Evolutionary conservation across 2,113 vertebrate genomes (phyloP).

Genomic region (Cercopithecus mona): DNA sequence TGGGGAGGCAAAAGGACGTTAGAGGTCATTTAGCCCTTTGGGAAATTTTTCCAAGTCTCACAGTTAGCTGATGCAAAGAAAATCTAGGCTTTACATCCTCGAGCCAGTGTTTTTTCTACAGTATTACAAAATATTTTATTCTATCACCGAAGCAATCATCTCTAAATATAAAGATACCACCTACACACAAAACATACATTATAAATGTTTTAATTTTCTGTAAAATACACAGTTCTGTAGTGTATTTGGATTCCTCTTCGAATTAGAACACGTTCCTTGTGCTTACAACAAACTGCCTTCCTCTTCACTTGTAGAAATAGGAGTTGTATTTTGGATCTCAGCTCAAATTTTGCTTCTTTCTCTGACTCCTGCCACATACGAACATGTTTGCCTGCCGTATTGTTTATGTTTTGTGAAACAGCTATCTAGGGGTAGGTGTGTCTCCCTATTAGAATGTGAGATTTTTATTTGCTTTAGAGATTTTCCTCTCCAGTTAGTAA

Average conservation of each 20-base stretch:
- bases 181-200: neutral
- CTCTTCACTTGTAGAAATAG: neutral
- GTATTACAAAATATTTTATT: conserved; percentile 8
- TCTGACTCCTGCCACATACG: neutral
- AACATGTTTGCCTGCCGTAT: neutral
- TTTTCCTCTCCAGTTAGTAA: neutral
- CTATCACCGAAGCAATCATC: neutral
- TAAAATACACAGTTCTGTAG: neutral
- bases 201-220: neutral
- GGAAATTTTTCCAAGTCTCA: neutral
- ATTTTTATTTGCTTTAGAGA: neutral
- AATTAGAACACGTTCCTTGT: neutral
- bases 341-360: neutral
- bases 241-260: neutral
- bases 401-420: neutral
- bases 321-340: neutral
- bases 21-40: neutral
- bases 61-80: neutral
- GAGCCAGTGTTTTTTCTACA: neutral
- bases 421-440: neutral
- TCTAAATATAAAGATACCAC: neutral
- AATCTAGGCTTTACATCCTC: neutral
- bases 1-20: neutral
- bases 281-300: neutral
- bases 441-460: neutral